Conservation (phyloP, 2,113 vertebrate species). For the Actenoides lindsayi region DNA sequence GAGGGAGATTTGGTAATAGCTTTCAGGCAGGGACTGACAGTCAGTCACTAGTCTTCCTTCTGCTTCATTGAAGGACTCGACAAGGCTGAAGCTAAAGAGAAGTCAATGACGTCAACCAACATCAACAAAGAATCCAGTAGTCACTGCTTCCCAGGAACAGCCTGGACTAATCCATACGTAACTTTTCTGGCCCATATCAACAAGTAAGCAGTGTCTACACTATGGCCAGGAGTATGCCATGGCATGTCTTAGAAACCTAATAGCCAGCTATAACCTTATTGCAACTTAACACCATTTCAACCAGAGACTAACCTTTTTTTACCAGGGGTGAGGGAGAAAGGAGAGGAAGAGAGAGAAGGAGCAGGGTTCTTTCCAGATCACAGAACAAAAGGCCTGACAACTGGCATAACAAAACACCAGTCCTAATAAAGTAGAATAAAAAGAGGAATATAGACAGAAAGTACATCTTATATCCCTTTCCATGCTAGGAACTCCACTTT, state of each 20-base stretch:
- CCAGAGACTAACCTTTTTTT: neutral
- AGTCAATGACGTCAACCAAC: neutral
- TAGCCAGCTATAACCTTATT: neutral
- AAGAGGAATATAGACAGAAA: neutral
- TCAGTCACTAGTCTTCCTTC: neutral
- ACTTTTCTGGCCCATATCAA: neutral
- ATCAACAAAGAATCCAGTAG: neutral
- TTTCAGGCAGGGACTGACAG: neutral
- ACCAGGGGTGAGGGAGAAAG: neutral
- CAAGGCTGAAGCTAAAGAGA: neutral
- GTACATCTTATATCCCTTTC: neutral
- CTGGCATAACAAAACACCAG: fast-evolving
- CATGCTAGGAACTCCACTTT: neutral
- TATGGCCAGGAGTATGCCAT: neutral
- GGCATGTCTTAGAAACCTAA: neutral
- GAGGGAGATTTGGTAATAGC: neutral
- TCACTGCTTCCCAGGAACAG: neutral
- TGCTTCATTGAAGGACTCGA: neutral
- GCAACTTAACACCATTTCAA: neutral
- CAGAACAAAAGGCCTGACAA: neutral
- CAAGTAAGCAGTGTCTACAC: neutral
- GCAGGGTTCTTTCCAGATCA: neutral
- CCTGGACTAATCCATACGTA: neutral
- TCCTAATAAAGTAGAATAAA: neutral
- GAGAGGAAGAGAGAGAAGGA: neutral